Evolutionary conservation across 2,797 vertebrate genomes (phyloP), one percentile per base, ranked within the genome.

Genomic region (Gymnoscopelus microlampas): DNA sequence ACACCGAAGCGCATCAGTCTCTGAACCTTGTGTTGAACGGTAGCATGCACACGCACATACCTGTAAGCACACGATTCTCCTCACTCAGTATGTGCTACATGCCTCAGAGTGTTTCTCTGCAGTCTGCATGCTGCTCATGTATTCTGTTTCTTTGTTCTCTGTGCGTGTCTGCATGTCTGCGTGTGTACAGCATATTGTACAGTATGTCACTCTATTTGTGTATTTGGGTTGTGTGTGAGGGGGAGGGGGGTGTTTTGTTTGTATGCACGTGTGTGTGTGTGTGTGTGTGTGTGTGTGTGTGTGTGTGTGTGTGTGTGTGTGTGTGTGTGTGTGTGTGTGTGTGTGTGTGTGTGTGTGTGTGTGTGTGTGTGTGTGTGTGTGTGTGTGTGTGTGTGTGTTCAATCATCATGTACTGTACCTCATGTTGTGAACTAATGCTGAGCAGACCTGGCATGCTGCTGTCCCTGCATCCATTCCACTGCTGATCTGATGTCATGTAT

Each of bases 1-100:
- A 80, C 73, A 49, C 58, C 68, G 63, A 71, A 66, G 26, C 61
- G 63, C 70, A 82, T 79, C 79, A 74, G 70, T 85, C 82, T 83
- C 71, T 69, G 60, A 79, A 70, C 53, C 60, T 66, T 62, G 58
- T 58, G 71, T 83, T 70, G 77, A 56, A 62, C 68, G 26, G 69
- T 72, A 69, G 68, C 53, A 63, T 26, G 60, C 60, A 65, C 39
- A 65, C 19, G 26, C 53, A 63, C n/a, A 55, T 3, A 26, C 26
- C 26, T 29, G 26, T 4, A 67, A 47, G 26, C 15, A 68, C 57
- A 55, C 55, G 70, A 19, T 29, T 56, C 35, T 60, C 62, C 71
- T 74, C 63, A 62, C 26, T 76, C 80, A 81, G 68, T 55, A 47
- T 57, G 54, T 69, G 19, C 57, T 79, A 78, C n/a, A 76, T 76